phyloP scores from a whole-genome alignment of 2,113 vertebrate species.

The Sphyrna mokarran region DNA sequence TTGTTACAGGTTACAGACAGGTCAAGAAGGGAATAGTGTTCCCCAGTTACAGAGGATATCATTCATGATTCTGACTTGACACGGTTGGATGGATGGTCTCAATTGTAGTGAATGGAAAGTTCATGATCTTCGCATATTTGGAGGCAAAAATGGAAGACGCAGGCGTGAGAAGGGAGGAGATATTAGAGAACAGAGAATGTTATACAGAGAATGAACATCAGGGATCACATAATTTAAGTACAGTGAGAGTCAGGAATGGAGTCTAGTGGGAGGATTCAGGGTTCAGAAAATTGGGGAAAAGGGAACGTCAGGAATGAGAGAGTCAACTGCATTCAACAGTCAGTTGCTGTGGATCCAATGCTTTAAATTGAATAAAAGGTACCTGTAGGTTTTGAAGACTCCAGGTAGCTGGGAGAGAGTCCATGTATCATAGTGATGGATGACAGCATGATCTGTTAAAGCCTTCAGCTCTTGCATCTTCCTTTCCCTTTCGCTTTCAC shows the following conservation, averaged over 20 bases:
- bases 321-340: neutral
- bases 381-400: slow-evolving; percentile 58
- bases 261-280: neutral
- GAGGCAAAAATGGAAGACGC: neutral
- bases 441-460: slow-evolving; percentile 49
- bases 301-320: neutral
- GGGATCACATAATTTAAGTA: neutral
- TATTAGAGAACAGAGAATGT: neutral
- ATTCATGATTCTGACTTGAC: neutral
- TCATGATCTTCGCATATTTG: neutral
- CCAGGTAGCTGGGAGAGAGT: slow-evolving; percentile 56
- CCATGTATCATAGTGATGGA: slow-evolving; percentile 47
- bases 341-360: neutral
- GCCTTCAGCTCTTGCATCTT: slow-evolving; percentile 46
- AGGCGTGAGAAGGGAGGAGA: neutral
- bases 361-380: neutral
- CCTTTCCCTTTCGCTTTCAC: neutral
- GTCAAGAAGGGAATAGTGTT: neutral
- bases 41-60: neutral
- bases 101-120: neutral
- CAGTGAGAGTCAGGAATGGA: neutral
- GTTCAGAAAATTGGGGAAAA: neutral
- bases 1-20: neutral
- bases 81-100: neutral
- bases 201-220: neutral